phyloP scores from a whole-genome alignment of 2,797 vertebrate genomes.

The Paratrypauchen microcephalus region DNA sequence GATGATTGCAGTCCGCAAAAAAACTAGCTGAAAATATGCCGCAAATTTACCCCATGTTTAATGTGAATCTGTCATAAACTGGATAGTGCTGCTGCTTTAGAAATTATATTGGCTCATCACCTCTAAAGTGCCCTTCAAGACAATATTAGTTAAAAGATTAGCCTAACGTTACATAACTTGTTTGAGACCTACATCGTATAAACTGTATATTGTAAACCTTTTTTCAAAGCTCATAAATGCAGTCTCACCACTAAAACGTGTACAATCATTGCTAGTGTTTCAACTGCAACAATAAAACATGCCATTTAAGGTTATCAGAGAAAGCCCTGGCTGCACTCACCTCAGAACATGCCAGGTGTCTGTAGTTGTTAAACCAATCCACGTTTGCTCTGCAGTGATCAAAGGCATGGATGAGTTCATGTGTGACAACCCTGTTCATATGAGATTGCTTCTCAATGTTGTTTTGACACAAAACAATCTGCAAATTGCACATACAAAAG shows the following conservation, averaged over 20 bases:
- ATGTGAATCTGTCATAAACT: too few relatives aligned
- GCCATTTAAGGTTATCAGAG: neutral
- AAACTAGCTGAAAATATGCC: too few relatives aligned
- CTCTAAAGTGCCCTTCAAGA: too few relatives aligned
- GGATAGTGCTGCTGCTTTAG: too few relatives aligned
- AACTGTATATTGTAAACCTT: too few relatives aligned
- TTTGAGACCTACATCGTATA: neutral
- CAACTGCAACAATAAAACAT: neutral
- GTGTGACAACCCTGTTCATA: slow-evolving; percentile 93
- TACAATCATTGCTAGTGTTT: neutral
- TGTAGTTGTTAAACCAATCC: slow-evolving; percentile 91
- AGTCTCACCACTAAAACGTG: too few relatives aligned
- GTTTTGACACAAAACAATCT: slow-evolving; percentile 98
- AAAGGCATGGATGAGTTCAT: slow-evolving; percentile 95
- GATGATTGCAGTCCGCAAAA: too few relatives aligned
- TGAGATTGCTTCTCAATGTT: slow-evolving; percentile 90
- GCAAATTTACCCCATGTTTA: too few relatives aligned
- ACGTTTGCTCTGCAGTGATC: slow-evolving; percentile 95
- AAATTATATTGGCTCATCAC: too few relatives aligned
- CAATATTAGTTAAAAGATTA: neutral
- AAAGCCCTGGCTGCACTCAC: slow-evolving; percentile 64
- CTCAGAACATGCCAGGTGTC: slow-evolving; percentile 95
- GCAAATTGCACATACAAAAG: slow-evolving; percentile 15
- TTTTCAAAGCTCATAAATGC: too few relatives aligned
- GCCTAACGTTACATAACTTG: neutral